phyloP scores from a whole-genome alignment of 1,140 invertebrate species.

The Zophobas atratus region DNA sequence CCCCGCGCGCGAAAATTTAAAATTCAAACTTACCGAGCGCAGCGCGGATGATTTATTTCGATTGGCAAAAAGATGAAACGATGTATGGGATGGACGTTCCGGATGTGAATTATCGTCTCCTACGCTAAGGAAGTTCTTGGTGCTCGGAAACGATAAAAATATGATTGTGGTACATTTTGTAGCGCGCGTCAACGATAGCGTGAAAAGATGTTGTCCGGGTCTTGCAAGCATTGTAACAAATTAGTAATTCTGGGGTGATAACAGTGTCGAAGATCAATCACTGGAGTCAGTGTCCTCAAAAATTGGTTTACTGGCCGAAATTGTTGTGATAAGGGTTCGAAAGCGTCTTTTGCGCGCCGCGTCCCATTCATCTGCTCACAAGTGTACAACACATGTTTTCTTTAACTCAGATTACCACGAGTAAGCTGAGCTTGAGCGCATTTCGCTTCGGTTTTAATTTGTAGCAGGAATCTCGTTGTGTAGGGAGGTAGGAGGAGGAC shows the following conservation, averaged over 20 bases:
- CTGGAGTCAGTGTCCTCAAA: constrained; percentile 55
- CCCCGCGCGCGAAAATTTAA: not conserved
- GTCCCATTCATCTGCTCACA: constrained; percentile 46
- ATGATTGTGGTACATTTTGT: constrained; percentile 43
- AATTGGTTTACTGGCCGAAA: constrained; percentile 45
- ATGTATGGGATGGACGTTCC: constrained; percentile 51
- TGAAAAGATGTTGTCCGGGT: constrained; percentile 46
- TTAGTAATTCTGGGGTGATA: constrained; percentile 51
- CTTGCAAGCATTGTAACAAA: constrained; percentile 33
- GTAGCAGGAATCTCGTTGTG: constrained; percentile 40
- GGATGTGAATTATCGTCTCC: constrained; percentile 60
- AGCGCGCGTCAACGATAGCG: constrained; percentile 35
- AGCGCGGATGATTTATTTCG: constrained; percentile 13
- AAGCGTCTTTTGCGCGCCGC: constrained; percentile 28
- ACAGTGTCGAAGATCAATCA: constrained; percentile 57
- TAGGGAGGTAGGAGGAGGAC: constrained; percentile 43
- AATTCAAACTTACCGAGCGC: constrained; percentile 8
- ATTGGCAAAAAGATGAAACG: constrained; percentile 42
- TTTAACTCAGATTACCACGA: constrained; percentile 37
- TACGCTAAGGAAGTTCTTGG: constrained; percentile 55
- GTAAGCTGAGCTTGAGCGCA: constrained; percentile 36
- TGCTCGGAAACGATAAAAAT: constrained; percentile 60
- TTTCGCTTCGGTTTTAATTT: constrained; percentile 39
- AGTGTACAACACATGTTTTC: constrained; percentile 56
- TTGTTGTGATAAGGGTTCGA: constrained; percentile 34